Base-by-base conservation (phyloP, 2,888 invertebrate species). In the Syrphus vitripennis region DNA sequence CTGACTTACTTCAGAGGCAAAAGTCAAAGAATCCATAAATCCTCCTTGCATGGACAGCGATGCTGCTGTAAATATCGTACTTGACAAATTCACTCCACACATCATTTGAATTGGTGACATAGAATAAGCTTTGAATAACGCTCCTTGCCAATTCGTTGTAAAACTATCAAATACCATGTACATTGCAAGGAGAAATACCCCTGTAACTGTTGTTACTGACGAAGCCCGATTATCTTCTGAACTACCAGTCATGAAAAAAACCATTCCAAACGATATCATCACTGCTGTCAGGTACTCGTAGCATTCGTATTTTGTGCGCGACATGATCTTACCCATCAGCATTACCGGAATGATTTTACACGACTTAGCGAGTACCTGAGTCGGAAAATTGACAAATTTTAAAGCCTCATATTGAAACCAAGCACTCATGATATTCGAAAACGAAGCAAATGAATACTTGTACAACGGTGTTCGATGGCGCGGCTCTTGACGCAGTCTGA, bases 331-430 rank as follows among this genome's bases (percentile, higher is more conserved):
- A 24, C 99, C 98, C 99, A 99, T 99, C 90, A 98, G 91, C 99
- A 99, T 99, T 61, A 99, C 99, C 1, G 98, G 98, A 89, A 98
- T 97, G 88, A 98, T 97, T 93, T 99, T 99, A 88, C 98, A 98
- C n/a, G 99, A 98, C 93, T 99, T 99, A 0, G 98, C 98, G 87
- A 98, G 92, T 86, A 97, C 98, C 94, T 99, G 99, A 61, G 98
- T 98, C 2, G 99, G 99, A 92, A 99, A 99, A 90, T 97, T 98
- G 90, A 99, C 98, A 92, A 97, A 99, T 92, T 99, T 99, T 57
- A 99, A 94, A 24, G 99, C 99, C 93, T 99, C 99, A 92, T 99
- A 99, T 93, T 99, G 99, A 93, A 98, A 99, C 99, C 99, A 99
- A 61, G 98, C 98, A 91, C 98, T 98, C 94, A 99, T 95, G 88